These are phyloP conservation scores for Eolophus roseicapilla DNA, from an alignment of 2,113 vertebrate species.

Conservation along the genomic window DNA sequence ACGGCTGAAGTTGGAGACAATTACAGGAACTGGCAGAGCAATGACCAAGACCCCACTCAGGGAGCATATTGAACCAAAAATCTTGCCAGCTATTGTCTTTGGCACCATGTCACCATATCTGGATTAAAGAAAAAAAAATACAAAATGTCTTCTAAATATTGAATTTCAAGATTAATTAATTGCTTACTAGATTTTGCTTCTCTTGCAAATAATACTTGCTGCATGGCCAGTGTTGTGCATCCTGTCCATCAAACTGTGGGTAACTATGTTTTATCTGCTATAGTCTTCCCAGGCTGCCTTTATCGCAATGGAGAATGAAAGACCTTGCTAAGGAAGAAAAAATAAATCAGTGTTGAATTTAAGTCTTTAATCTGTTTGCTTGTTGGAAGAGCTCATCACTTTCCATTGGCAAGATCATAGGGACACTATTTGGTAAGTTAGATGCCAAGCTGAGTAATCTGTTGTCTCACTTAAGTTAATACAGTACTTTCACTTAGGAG, in stretches of 20 bases:
- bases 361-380: not conserved
- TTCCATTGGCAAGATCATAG: not conserved
- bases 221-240: not conserved
- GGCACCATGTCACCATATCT: conserved; percentile 98
- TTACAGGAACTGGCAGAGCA: conserved; percentile 94
- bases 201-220: not conserved
- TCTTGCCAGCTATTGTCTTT: conserved; percentile 96
- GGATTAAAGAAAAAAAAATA: conserved; percentile 2
- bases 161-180: not conserved
- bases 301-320: not conserved
- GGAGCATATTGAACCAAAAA: conserved; percentile 94
- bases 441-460: not conserved
- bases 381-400: not conserved
- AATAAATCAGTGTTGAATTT: not conserved
- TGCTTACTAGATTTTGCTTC: not conserved
- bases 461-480: not conserved
- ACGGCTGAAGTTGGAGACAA: conserved; percentile 98
- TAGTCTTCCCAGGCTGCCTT: not conserved
- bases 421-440: not conserved
- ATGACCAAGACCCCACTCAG: conserved; percentile 96
- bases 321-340: not conserved
- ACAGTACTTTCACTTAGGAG: not conserved
- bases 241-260: not conserved
- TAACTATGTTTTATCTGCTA: not conserved
- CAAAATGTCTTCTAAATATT: not conserved